Evolutionary conservation across 2,797 vertebrate genomes (phyloP).

Genomic region (Fistularia commersonii): DNA sequence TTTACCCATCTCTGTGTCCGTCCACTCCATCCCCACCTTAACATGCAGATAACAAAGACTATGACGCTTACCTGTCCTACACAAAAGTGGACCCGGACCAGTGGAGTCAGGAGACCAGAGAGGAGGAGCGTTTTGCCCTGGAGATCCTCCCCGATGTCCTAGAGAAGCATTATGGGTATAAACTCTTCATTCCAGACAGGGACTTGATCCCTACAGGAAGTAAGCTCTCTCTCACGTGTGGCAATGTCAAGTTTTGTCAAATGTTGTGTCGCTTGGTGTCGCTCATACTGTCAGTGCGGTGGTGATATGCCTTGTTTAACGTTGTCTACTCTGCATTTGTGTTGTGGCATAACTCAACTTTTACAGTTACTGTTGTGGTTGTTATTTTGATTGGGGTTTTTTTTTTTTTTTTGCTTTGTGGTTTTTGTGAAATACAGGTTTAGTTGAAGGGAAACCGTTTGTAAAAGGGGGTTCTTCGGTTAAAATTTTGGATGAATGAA

Average conservation of each 20-base stretch:
- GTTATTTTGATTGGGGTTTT: too few species aligned
- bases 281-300: constrained; percentile 49
- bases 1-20: constrained; percentile 37
- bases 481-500: too few species aligned
- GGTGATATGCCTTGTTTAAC: constrained; percentile 49
- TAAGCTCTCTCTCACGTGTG: constrained; percentile 80
- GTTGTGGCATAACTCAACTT: constrained; percentile 33
- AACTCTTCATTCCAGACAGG: constrained; percentile 97
- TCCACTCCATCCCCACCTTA: constrained; percentile 66
- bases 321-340: constrained; percentile 49
- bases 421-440: too few species aligned
- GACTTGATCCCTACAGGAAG: constrained; percentile 99
- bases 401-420: too few species aligned
- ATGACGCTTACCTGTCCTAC: constrained; percentile 96
- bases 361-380: constrained; percentile 9
- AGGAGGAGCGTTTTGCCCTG: constrained; percentile 97
- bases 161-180: constrained; percentile 99
- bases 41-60: constrained; percentile 90
- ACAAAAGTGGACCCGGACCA: constrained; percentile 98
- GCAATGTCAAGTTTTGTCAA: constrained; percentile 52
- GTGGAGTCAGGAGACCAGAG: constrained; percentile 96
- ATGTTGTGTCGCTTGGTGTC: constrained; percentile 60
- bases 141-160: constrained; percentile 98
- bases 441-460: too few species aligned
- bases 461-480: too few species aligned